Evolutionary conservation across 2,113 vertebrate species (phyloP).

Genomic region (Sinocyclocheilus grahami): DNA sequence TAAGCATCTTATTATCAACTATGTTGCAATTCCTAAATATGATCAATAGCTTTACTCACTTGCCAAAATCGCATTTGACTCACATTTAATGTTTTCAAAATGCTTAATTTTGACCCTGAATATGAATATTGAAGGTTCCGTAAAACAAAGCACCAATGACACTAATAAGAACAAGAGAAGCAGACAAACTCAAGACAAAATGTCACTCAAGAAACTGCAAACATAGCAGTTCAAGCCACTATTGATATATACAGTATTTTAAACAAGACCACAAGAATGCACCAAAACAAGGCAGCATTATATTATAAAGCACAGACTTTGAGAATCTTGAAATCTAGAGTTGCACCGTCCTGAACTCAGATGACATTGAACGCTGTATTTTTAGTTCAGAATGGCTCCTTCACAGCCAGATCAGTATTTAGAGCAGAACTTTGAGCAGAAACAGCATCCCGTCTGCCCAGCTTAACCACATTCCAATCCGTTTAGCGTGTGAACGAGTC

Average conservation of each 20-base stretch:
- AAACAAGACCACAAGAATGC: too few relatives aligned
- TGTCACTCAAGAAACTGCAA: not conserved
- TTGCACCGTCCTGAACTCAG: not conserved
- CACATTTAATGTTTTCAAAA: not conserved
- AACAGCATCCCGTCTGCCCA: not conserved
- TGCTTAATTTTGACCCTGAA: not conserved
- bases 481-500: not conserved
- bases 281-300: not conserved
- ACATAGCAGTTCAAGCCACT: not conserved
- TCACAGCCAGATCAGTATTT: not conserved
- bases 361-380: slow-evolving; percentile 4
- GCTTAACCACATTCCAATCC: slow-evolving; percentile 45
- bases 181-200: not conserved
- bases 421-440: not conserved
- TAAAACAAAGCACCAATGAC: not conserved
- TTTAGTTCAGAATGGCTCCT: slow-evolving; percentile 1
- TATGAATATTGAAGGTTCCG: not conserved
- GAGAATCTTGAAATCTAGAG: not conserved
- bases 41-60: not conserved
- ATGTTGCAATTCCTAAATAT: not conserved
- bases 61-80: not conserved
- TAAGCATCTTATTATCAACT: not conserved
- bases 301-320: not conserved
- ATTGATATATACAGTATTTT: not conserved
- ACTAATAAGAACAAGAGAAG: not conserved